phyloP scores from a whole-genome alignment of 1,140 invertebrate species.

The Drosophila kepulauana region DNA sequence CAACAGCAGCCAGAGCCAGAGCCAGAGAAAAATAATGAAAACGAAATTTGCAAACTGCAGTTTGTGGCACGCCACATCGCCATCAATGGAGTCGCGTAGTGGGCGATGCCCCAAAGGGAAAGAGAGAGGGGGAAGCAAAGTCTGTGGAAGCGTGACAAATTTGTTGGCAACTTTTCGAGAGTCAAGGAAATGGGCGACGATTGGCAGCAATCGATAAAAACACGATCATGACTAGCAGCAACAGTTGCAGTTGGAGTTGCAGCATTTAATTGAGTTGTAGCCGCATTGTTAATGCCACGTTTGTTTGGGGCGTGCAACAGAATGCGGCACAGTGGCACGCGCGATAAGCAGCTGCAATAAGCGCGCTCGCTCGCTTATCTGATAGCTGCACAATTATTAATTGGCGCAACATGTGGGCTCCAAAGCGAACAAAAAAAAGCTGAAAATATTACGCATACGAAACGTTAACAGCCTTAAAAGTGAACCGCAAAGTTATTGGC shows the following conservation, averaged over 20 bases:
- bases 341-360: constrained; percentile 41
- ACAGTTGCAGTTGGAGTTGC: constrained; percentile 40
- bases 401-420: constrained; percentile 61
- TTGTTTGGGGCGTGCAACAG: constrained; percentile 10
- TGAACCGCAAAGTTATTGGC: constrained; percentile 23
- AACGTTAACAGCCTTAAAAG: constrained; percentile 31
- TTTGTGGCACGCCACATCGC: constrained; percentile 32
- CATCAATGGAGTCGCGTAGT: not conserved
- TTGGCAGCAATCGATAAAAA: constrained; percentile 62
- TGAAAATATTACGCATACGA: constrained; percentile 60
- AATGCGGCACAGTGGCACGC: constrained; percentile 21
- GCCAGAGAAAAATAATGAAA: constrained; percentile 38
- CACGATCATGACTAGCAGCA: constrained; percentile 61
- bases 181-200: constrained; percentile 44
- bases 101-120: not conserved
- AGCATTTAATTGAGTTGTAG: constrained; percentile 71
- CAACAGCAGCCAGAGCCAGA: not conserved
- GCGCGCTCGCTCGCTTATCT: constrained; percentile 30
- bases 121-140: constrained; percentile 4
- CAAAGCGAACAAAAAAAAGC: not conserved
- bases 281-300: constrained; percentile 8
- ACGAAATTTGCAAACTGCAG: constrained; percentile 49
- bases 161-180: constrained; percentile 9
- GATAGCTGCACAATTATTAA: constrained; percentile 62
- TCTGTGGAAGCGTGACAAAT: constrained; percentile 47